Conservation (phyloP, 2,113 vertebrate genomes). For the Amphiprion ocellaris region DNA sequence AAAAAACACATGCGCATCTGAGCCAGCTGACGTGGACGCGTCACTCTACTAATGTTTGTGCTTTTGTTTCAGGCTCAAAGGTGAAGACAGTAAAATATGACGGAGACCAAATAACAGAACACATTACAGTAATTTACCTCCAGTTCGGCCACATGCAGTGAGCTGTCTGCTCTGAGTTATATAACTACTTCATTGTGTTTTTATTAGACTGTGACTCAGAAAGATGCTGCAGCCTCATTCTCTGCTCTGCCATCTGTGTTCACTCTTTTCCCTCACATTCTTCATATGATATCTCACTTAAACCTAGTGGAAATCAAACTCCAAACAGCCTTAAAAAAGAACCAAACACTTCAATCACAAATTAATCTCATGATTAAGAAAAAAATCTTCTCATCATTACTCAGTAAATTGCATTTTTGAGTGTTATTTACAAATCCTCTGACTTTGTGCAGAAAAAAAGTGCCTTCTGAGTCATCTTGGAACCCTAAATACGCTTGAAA, state of each 20-base stretch:
- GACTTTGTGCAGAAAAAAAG: no score
- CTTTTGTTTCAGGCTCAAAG: constrained; percentile 11
- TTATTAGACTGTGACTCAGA: background rate
- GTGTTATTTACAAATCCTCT: no score
- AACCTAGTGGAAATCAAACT: background rate
- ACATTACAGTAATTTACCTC: background rate
- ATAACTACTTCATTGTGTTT: background rate
- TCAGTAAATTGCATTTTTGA: no score
- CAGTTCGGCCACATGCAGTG: background rate
- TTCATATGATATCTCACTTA: background rate
- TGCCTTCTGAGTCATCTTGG: no score
- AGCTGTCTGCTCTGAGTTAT: background rate
- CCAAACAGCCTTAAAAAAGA: no score
- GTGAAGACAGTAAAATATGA: constrained; percentile 1
- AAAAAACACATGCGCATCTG: constrained; percentile 28
- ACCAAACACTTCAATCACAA: no score
- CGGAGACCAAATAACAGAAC: background rate
- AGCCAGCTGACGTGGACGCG: constrained; percentile 22
- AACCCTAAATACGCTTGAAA: no score
- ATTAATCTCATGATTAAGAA: no score
- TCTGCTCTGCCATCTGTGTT: background rate
- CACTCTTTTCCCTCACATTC: background rate
- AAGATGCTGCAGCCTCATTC: background rate
- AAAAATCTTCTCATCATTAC: no score
- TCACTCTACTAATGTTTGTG: background rate